These are phyloP conservation scores for Cavia aperea DNA, from an alignment of 2,113 vertebrate species.

Conservation along the genomic window DNA sequence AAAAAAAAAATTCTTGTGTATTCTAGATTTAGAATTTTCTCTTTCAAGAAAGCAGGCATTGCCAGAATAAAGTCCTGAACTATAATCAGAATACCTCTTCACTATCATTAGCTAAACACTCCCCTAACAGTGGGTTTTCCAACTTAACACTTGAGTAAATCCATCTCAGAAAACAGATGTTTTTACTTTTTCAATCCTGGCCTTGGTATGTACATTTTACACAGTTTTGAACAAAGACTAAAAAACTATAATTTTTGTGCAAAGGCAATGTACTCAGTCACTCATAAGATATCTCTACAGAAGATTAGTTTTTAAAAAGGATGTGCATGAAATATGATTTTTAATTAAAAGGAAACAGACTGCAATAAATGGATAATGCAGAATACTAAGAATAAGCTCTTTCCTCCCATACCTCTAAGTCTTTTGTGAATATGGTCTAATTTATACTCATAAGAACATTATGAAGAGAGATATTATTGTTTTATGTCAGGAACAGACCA, in stretches of 20 bases:
- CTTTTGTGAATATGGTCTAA: slow-evolving; percentile 5
- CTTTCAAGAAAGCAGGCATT: slow-evolving; percentile 19
- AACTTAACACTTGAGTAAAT: neutral
- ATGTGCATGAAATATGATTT: slow-evolving; percentile 50
- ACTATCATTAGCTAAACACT: neutral
- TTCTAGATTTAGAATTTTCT: slow-evolving; percentile 41
- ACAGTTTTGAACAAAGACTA: slow-evolving; percentile 35
- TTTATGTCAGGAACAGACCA: slow-evolving; percentile 7
- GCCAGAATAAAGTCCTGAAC: neutral
- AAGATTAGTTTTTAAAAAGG: slow-evolving; percentile 54
- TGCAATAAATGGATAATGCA: slow-evolving; percentile 38
- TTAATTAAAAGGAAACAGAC: slow-evolving; percentile 61
- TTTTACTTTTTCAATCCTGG: slow-evolving; percentile 28
- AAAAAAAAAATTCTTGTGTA: slow-evolving; percentile 8
- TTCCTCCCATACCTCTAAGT: slow-evolving; percentile 7
- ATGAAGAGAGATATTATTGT: slow-evolving; percentile 11
- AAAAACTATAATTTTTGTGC: slow-evolving; percentile 40
- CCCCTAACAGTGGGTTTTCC: neutral
- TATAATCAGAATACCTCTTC: neutral
- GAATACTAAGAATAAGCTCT: slow-evolving; percentile 16
- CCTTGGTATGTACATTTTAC: slow-evolving; percentile 5
- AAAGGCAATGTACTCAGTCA: neutral
- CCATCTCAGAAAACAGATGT: neutral
- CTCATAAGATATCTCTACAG: slow-evolving; percentile 8
- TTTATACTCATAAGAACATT: slow-evolving; percentile 27